Conservation (phyloP, 35 echinoderm and acorn worm species). For the Ptychodera flava region DNA sequence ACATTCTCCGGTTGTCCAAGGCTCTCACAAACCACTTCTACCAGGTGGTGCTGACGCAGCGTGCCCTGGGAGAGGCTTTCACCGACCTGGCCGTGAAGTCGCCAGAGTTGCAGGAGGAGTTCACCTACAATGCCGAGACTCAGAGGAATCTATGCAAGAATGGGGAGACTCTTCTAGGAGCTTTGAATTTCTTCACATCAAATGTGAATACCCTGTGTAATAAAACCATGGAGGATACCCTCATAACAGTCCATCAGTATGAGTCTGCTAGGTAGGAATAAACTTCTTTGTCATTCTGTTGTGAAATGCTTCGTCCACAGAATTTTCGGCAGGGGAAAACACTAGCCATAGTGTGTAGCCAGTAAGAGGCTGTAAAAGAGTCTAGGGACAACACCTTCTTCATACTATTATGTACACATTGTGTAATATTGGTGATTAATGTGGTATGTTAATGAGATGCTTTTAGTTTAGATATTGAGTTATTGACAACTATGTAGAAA, state of each 20-base stretch:
- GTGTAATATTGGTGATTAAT: no score
- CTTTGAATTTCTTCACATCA: constrained; percentile 96
- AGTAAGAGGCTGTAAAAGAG: no score
- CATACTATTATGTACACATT: no score
- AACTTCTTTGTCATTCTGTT: no score
- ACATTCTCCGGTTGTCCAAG: constrained; percentile 77
- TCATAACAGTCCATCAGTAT: constrained; percentile 79
- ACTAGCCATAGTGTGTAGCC: no score
- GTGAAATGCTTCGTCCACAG: no score
- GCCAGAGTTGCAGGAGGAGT: constrained; percentile 87
- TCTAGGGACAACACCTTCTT: no score
- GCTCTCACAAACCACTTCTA: constrained; percentile 86
- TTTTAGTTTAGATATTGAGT: no score
- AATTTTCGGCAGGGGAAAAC: no score
- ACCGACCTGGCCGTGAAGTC: constrained; percentile 85
- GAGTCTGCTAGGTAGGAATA: constrained; percentile 89
- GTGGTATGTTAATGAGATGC: no score
- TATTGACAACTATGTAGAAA: no score
- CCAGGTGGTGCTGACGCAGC: constrained; percentile 90
- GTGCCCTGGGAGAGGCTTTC: constrained; percentile 89
- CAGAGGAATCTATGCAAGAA: constrained; percentile 80
- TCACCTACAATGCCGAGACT: constrained; percentile 89
- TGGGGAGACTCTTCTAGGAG: constrained; percentile 85
- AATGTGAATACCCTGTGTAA: constrained; percentile 98
- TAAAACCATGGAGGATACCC: constrained; percentile 96